Percentiles rank a stretch among this genome's conserved stretches.
Conservation (phyloP, 2,888 invertebrate genomes). For the Amiota minor region DNA sequence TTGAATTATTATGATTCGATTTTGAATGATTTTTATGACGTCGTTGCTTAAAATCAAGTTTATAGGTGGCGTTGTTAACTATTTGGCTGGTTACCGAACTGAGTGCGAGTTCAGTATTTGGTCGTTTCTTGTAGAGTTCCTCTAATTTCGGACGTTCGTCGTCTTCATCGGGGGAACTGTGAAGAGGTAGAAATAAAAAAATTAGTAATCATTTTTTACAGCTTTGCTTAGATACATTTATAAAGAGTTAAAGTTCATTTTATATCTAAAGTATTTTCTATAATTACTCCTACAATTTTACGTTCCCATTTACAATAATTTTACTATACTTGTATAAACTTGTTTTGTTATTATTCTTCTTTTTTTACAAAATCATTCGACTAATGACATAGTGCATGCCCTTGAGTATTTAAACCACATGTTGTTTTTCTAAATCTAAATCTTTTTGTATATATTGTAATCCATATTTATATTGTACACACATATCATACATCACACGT, state of each 20-base stretch:
- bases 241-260: background rate
- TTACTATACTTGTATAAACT: too few species aligned
- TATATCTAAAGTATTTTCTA: background rate
- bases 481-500: background rate
- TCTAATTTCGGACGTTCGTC: constrained; percentile 29
- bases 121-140: constrained; percentile 40
- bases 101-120: constrained; percentile 56
- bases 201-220: background rate
- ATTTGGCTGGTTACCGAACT: constrained; percentile 60
- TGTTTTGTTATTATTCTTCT: too few species aligned
- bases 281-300: background rate
- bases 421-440: background rate
- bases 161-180: constrained; percentile 23
- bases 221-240: too few species aligned
- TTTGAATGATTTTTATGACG: constrained; percentile 52
- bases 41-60: constrained; percentile 62
- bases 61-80: constrained; percentile 57
- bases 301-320: background rate
- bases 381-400: too few species aligned
- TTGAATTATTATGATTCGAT: constrained; percentile 42
- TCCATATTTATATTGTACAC: background rate
- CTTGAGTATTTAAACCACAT: background rate
- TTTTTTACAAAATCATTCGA: too few species aligned
- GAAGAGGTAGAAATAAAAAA: background rate
- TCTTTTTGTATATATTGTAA: too few species aligned